phyloP scores from a whole-genome alignment of 35 echinoderm and acorn worm genomes.

The Acanthaster planci region DNA sequence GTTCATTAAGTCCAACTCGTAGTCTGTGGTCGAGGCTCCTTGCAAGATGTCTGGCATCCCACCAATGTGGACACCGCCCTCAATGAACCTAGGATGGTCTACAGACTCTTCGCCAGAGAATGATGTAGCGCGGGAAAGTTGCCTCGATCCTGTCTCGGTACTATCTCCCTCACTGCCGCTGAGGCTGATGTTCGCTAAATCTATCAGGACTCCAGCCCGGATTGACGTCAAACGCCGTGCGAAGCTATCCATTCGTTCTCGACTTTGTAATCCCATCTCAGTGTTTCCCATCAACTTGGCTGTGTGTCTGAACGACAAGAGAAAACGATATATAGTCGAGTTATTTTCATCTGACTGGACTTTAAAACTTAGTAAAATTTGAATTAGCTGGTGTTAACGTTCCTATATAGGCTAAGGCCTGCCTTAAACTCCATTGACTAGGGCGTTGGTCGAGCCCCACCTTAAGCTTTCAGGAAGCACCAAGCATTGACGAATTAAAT shows the following conservation, averaged over 20 bases:
- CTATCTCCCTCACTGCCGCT: background rate
- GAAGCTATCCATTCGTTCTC: background rate
- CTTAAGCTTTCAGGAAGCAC: too few species aligned
- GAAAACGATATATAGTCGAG: too few species aligned
- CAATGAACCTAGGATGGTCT: background rate
- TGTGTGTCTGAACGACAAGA: background rate
- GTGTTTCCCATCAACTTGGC: conserved; percentile 3
- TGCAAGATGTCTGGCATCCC: background rate
- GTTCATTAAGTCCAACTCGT: background rate
- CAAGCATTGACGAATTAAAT: too few species aligned
- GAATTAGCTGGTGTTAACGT: too few species aligned
- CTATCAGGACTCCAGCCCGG: conserved; percentile 3
- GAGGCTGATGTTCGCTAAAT: conserved; percentile 11
- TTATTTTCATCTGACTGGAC: too few species aligned
- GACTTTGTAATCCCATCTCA: background rate
- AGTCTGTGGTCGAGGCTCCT: conserved; percentile 6
- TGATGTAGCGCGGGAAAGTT: background rate
- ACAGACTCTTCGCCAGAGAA: background rate
- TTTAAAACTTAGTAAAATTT: too few species aligned
- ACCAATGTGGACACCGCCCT: background rate
- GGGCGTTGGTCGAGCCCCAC: too few species aligned
- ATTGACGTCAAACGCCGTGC: background rate
- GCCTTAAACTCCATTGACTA: too few species aligned
- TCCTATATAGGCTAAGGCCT: too few species aligned
- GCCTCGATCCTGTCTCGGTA: background rate